Percentiles rank a stretch among this genome's conserved stretches.
These are phyloP conservation scores for Brachypteracias leptosomus DNA, from an alignment of 2,113 vertebrate species.

Conservation along the genomic window DNA sequence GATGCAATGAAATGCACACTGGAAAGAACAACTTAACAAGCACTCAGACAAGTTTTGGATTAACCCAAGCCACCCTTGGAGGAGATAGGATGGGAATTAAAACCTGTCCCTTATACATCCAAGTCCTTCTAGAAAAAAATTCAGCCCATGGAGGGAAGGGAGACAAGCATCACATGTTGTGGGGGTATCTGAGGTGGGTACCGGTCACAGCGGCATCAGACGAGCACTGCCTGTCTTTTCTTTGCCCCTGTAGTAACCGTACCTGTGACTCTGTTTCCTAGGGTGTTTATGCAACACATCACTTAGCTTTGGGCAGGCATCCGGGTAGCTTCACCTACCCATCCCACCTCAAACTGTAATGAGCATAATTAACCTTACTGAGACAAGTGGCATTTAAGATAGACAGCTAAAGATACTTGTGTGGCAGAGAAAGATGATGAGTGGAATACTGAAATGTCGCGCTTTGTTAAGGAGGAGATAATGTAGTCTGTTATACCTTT, in stretches of 20 bases:
- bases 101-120: not conserved
- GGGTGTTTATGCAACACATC: not conserved
- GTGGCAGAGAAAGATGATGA: not conserved
- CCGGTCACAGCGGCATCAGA: accelerated
- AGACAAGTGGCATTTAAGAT: not conserved
- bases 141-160: accelerated
- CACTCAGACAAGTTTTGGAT: not conserved
- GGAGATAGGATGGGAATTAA: not conserved
- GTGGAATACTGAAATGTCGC: not conserved
- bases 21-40: not conserved
- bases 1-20: not conserved
- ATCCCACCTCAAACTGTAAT: not conserved
- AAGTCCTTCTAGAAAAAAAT: not conserved
- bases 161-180: accelerated
- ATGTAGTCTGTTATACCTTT: not conserved
- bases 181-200: not conserved
- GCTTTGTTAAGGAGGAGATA: not conserved
- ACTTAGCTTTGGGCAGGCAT: not conserved
- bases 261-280: not conserved
- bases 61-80: accelerated
- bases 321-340: not conserved
- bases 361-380: not conserved
- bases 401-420: not conserved
- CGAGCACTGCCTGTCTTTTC: not conserved
- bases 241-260: not conserved